Percentiles rank a stretch among this genome's conserved stretches.
These are phyloP conservation scores for Cepphus grylle DNA, from an alignment of 2,113 vertebrate genomes.

Conservation along the genomic window DNA sequence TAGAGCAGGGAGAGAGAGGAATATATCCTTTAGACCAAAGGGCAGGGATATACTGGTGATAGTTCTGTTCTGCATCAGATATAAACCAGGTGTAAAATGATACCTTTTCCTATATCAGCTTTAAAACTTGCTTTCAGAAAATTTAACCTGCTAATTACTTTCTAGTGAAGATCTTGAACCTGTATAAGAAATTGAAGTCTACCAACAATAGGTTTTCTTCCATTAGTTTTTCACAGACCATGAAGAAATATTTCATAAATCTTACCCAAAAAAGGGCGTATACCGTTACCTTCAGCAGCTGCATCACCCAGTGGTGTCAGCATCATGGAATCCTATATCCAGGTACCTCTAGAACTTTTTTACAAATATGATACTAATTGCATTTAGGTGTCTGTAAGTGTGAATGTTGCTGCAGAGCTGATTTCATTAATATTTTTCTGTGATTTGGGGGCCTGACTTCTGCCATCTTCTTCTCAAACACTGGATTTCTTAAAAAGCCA, in stretches of 20 bases:
- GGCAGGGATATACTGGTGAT: not conserved
- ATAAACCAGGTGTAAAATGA: not conserved
- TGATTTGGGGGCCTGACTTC: not conserved
- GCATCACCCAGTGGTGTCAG: not conserved
- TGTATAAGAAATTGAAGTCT: not conserved
- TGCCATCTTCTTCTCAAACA: not conserved
- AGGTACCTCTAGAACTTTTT: not conserved
- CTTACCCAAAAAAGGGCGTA: not conserved
- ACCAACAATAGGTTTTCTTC: not conserved
- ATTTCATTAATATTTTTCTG: not conserved
- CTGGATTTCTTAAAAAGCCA: not conserved
- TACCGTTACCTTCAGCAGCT: not conserved
- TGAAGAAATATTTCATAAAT: not conserved
- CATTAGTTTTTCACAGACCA: not conserved
- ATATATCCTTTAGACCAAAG: not conserved
- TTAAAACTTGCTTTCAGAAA: not conserved
- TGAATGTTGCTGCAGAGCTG: not conserved
- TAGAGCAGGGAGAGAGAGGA: not conserved
- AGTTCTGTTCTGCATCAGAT: not conserved
- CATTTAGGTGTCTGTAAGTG: not conserved
- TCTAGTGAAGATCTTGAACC: not conserved
- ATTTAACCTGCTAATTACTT: not conserved
- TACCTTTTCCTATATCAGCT: not conserved
- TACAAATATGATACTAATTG: not conserved
- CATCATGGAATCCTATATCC: not conserved